phyloP scores from a whole-genome alignment of 2,113 vertebrate species.

The Chloebia gouldiae region DNA sequence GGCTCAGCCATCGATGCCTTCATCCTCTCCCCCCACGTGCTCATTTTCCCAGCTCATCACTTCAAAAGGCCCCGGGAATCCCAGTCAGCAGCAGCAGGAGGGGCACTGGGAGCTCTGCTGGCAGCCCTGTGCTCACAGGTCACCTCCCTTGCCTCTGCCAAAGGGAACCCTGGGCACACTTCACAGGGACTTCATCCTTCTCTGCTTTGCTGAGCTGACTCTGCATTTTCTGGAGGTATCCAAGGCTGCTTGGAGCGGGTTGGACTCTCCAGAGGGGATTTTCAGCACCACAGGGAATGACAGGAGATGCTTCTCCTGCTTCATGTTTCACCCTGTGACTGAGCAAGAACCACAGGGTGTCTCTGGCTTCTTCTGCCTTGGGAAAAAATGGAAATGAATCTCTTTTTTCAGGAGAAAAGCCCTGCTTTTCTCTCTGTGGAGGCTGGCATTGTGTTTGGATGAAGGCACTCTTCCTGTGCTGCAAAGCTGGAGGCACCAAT shows the following conservation, averaged over 20 bases:
- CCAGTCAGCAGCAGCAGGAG: not conserved
- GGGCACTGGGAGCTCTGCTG: not conserved
- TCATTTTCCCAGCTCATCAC: not conserved
- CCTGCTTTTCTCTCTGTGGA: not conserved
- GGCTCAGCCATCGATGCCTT: not conserved
- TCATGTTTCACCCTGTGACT: not conserved
- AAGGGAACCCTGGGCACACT: not conserved
- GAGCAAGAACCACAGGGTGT: not conserved
- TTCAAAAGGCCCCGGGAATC: not conserved
- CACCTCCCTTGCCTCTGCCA: not conserved
- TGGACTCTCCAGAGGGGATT: not conserved
- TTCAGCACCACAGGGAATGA: not conserved
- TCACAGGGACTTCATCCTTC: not conserved
- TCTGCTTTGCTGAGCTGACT: not conserved
- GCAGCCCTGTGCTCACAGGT: not conserved
- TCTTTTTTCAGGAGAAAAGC: not conserved
- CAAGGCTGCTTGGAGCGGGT: not conserved
- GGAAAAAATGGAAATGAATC: not conserved
- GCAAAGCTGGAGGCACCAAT: not conserved
- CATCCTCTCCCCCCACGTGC: not conserved
- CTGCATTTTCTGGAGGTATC: not conserved
- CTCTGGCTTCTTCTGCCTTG: not conserved
- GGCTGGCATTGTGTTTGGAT: not conserved
- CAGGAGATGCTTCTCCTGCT: not conserved
- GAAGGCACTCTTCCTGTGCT: not conserved